Evolutionary conservation across 2,797 vertebrate genomes (phyloP).

Genomic region (Pogonophryne albipinna): DNA sequence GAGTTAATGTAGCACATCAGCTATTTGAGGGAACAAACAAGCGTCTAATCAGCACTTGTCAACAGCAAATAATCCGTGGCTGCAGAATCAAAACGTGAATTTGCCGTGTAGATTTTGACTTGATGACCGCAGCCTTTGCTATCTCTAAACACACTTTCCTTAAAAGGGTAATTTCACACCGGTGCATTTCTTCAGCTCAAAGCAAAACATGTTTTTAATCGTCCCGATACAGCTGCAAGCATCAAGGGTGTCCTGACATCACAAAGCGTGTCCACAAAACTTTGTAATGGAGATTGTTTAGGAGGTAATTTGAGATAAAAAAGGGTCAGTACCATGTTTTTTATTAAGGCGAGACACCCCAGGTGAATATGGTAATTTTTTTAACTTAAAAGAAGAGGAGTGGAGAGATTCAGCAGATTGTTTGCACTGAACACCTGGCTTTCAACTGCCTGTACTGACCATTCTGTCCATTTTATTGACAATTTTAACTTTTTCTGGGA

Average conservation of each 20-base stretch:
- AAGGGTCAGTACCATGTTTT: background rate
- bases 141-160: constrained; percentile 19
- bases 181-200: constrained; percentile 4
- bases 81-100: constrained; percentile 20
- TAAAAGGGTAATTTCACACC: constrained; percentile 23
- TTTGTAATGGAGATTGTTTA: constrained; percentile 23
- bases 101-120: constrained; percentile 17
- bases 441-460: no score
- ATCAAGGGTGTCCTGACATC: constrained; percentile 18
- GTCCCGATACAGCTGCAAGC: background rate
- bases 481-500: no score
- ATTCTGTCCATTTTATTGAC: no score
- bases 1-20: constrained; percentile 20
- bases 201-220: constrained; percentile 12
- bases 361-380: no score
- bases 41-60: constrained; percentile 41
- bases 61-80: constrained; percentile 31
- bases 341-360: no score
- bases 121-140: background rate
- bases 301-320: background rate
- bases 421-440: no score
- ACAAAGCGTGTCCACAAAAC: background rate
- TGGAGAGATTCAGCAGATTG: no score
- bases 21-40: constrained; percentile 38
- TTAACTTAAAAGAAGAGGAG: no score